Percentiles rank a stretch among this genome's conserved stretches.
Conservation (phyloP, 2,113 vertebrate species). For the Salminus brasiliensis region DNA sequence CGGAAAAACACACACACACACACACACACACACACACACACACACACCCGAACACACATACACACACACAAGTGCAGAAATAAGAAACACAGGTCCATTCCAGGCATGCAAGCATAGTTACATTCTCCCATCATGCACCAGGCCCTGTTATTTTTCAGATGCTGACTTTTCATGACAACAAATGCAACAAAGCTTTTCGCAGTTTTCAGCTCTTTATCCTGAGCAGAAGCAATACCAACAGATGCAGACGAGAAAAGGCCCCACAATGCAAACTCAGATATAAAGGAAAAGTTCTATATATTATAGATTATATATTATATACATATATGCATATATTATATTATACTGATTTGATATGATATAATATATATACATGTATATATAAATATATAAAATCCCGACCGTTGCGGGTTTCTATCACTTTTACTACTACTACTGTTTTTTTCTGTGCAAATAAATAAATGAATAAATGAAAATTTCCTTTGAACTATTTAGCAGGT, state of each 20-base stretch:
- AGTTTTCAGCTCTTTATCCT: neutral
- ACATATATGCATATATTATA: too few relatives aligned
- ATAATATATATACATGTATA: too few relatives aligned
- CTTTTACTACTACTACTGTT: conserved; percentile 74
- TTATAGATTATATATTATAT: too few relatives aligned
- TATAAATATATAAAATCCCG: conserved; percentile 74
- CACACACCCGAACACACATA: conserved; percentile 65
- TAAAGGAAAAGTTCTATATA: conserved; percentile 70
- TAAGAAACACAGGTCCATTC: conserved; percentile 61
- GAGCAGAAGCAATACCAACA: conserved; percentile 95
- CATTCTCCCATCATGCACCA: conserved; percentile 99
- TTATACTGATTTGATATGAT: too few relatives aligned
- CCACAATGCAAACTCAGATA: conserved; percentile 93
- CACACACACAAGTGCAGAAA: conserved; percentile 73
- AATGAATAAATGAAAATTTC: conserved; percentile 59
- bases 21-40: conserved; percentile 68
- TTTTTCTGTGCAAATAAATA: conserved; percentile 70
- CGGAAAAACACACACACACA: conserved; percentile 68
- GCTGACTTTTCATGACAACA: conserved; percentile 93
- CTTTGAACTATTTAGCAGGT: conserved; percentile 77
- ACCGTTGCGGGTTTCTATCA: conserved; percentile 81
- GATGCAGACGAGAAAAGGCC: conserved; percentile 95
- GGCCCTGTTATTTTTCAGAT: conserved; percentile 79
- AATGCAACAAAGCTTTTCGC: conserved; percentile 84
- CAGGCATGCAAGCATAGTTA: conserved; percentile 92